These are phyloP conservation scores for Tanytarsus gracilentus DNA, from an alignment of 2,888 invertebrate genomes.

Conservation along the genomic window DNA sequence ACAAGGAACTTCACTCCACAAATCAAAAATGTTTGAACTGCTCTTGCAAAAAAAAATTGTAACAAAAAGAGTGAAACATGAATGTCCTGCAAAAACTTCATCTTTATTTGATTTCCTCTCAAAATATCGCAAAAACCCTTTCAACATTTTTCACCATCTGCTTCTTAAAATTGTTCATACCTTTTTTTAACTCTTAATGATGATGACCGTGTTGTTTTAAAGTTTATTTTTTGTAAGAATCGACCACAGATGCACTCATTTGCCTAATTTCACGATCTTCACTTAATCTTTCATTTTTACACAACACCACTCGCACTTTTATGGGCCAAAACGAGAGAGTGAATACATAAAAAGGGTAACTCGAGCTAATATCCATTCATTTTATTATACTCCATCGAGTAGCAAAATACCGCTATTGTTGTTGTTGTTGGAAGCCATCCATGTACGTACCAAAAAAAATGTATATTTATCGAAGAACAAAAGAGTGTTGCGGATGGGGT, in stretches of 20 bases:
- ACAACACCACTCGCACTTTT: neutral
- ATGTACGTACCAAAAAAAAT: neutral
- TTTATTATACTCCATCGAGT: neutral
- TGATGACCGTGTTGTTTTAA: neutral
- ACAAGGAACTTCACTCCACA: too few relatives aligned
- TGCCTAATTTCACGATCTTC: slow-evolving; percentile 5
- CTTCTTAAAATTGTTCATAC: too few relatives aligned
- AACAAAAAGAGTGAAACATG: too few relatives aligned
- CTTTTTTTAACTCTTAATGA: too few relatives aligned
- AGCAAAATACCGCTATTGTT: neutral
- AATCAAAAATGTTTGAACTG: too few relatives aligned
- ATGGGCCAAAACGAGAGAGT: neutral
- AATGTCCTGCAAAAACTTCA: too few relatives aligned
- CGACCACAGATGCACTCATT: too few relatives aligned
- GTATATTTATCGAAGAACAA: neutral
- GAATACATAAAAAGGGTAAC: neutral
- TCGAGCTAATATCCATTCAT: slow-evolving; percentile 1
- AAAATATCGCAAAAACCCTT: too few relatives aligned
- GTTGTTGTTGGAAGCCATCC: neutral
- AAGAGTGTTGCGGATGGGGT: neutral
- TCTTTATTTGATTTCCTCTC: too few relatives aligned
- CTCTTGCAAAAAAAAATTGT: too few relatives aligned
- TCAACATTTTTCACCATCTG: too few relatives aligned
- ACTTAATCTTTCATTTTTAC: slow-evolving; percentile 9
- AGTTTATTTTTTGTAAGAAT: too few relatives aligned